These are phyloP conservation scores for Lucinisca nassula DNA, from an alignment of 2,888 invertebrate species.

Conservation along the genomic window DNA sequence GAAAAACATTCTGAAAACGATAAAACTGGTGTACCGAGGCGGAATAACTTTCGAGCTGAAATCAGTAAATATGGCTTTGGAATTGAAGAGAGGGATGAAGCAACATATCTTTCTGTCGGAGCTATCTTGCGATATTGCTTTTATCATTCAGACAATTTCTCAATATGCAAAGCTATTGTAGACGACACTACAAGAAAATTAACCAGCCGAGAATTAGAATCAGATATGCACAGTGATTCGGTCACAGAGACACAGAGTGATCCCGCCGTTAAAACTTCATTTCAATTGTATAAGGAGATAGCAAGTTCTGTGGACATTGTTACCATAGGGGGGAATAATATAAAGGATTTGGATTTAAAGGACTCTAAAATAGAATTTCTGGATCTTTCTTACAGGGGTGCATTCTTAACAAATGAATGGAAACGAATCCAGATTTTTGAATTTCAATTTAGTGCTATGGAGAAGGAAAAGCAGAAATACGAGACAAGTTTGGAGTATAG, in stretches of 20 bases:
- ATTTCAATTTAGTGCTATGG: background rate
- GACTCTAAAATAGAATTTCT: background rate
- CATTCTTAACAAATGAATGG: background rate
- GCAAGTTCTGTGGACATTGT: background rate
- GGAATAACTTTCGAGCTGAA: background rate
- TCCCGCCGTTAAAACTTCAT: background rate
- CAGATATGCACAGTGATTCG: background rate
- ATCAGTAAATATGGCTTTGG: background rate
- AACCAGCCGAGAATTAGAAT: background rate
- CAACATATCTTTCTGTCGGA: background rate
- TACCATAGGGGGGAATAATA: background rate
- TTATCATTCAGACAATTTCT: background rate
- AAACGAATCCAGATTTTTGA: constrained; percentile 5
- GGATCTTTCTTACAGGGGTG: background rate
- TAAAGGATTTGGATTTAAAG: background rate
- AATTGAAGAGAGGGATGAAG: background rate
- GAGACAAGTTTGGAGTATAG: background rate
- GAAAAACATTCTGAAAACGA: background rate
- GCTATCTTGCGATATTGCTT: constrained; percentile 4
- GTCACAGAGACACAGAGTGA: background rate
- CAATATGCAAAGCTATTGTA: background rate
- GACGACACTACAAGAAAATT: background rate
- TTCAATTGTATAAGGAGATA: background rate
- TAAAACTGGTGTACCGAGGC: background rate
- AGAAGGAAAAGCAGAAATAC: background rate